A percentile compares a stretch with the other conserved stretches of the same genome.
Evolutionary conservation across 2,888 invertebrate species (phyloP).

Genomic region (Psylliodes chrysocephalus): DNA sequence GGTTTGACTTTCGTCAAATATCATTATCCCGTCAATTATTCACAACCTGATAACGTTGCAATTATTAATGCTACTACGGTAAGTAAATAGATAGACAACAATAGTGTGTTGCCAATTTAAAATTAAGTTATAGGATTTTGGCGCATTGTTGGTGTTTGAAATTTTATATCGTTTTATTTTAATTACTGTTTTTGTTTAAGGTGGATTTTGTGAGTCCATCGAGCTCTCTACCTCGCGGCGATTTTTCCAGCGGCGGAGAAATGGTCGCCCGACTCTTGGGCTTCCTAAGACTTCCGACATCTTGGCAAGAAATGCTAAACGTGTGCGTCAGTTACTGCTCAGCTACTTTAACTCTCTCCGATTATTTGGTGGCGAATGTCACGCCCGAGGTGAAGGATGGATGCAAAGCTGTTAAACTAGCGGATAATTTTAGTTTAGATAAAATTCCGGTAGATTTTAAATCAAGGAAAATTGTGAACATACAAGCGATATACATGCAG

Average conservation of each 20-base stretch:
- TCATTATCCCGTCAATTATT: slow-evolving; percentile 85
- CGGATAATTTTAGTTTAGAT: slow-evolving; percentile 51
- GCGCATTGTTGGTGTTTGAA: no score
- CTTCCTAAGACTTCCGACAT: slow-evolving; percentile 81
- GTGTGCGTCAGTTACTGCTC: slow-evolving; percentile 84
- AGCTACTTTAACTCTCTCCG: slow-evolving; percentile 72
- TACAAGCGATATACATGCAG: slow-evolving; percentile 69
- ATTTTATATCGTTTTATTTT: no score
- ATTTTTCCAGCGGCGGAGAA: slow-evolving; percentile 74
- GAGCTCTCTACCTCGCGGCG: slow-evolving; percentile 73
- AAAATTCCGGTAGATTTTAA: slow-evolving; percentile 64
- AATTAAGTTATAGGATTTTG: no score
- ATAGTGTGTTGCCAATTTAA: no score
- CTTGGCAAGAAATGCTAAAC: slow-evolving; percentile 80
- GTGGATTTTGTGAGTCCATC: slow-evolving; percentile 80
- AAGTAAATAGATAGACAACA: slow-evolving; percentile 39
- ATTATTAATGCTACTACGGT: slow-evolving; percentile 87
- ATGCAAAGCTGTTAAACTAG: slow-evolving; percentile 77
- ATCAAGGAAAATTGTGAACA: slow-evolving; percentile 62
- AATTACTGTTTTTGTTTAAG: no score
- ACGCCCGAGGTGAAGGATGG: slow-evolving; percentile 73
- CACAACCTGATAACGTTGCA: slow-evolving; percentile 85
- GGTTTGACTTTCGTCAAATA: slow-evolving; percentile 91
- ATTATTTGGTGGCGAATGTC: slow-evolving; percentile 66
- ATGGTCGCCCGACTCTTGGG: slow-evolving; percentile 82